Evolutionary conservation across 1,140 invertebrate species (phyloP).

Genomic region (Homalodisca vitripennis): DNA sequence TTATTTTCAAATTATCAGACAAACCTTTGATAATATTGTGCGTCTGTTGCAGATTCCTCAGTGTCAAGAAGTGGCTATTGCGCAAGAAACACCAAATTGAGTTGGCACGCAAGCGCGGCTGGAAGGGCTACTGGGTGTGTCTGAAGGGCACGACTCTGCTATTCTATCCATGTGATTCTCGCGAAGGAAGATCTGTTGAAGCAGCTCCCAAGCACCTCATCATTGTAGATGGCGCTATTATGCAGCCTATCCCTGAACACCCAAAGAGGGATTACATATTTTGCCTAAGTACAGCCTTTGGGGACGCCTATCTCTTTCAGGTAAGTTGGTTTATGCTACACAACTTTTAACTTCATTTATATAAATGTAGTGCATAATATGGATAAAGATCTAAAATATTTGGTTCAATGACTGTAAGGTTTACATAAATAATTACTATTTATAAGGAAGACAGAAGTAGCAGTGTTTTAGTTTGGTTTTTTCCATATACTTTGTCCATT

Average conservation of each 20-base stretch:
- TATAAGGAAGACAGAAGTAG: no score
- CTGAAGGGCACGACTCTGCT: slow-evolving; percentile 95
- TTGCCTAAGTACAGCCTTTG: slow-evolving; percentile 96
- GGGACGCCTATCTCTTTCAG: slow-evolving; percentile 97
- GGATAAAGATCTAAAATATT: no score
- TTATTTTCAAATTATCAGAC: no score
- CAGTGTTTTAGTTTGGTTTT: no score
- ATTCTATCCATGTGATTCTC: slow-evolving; percentile 94
- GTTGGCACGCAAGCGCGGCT: slow-evolving; percentile 89
- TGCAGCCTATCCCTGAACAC: slow-evolving; percentile 98
- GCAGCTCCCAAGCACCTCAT: slow-evolving; percentile 92
- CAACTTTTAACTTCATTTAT: no score
- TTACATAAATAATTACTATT: no score
- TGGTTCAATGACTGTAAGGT: no score
- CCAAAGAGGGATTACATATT: slow-evolving; percentile 97
- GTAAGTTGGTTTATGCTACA: no score
- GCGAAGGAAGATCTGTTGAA: slow-evolving; percentile 86
- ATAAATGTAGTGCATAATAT: no score
- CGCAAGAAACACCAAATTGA: slow-evolving; percentile 97
- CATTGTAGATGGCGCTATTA: slow-evolving; percentile 96
- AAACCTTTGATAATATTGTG: no score
- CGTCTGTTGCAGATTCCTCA: slow-evolving; percentile 76
- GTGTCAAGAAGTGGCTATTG: slow-evolving; percentile 97
- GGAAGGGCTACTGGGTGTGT: slow-evolving; percentile 99
- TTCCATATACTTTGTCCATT: no score